Conservation (phyloP, 2,113 vertebrate species). For the Sebastes schlegelii region DNA sequence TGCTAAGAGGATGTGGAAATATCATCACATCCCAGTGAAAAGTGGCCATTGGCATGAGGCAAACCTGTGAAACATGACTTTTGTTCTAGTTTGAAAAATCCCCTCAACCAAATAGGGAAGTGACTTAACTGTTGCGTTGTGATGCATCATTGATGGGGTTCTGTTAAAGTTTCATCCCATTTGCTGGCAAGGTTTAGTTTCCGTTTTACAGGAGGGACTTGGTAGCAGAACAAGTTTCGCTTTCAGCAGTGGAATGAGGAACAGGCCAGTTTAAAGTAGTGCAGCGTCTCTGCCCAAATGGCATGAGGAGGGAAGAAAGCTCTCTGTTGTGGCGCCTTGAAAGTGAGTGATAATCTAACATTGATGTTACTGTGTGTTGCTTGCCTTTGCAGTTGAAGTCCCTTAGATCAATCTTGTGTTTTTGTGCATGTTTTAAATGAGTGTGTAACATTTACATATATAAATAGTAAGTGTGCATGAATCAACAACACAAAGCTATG, state of each 20-base stretch:
- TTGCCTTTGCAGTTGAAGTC: background rate
- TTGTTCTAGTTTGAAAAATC: background rate
- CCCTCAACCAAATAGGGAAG: background rate
- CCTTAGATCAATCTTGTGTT: background rate
- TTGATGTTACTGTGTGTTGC: background rate
- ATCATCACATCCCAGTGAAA: background rate
- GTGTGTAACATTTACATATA: background rate
- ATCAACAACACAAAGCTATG: background rate
- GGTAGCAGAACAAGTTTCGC: conserved; percentile 21
- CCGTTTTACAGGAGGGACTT: background rate
- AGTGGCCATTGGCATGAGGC: background rate
- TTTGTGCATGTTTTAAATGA: conserved; percentile 13
- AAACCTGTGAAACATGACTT: background rate
- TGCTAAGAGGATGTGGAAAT: conserved; percentile 12
- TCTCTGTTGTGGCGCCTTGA: background rate
- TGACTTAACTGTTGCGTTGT: background rate
- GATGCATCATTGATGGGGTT: background rate
- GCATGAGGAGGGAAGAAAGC: conserved; percentile 29
- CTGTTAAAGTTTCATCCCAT: background rate
- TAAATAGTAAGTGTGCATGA: background rate
- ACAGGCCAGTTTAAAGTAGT: conserved; percentile 1
- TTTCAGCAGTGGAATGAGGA: conserved; percentile 65
- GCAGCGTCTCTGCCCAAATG: background rate
- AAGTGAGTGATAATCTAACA: conserved; percentile 22
- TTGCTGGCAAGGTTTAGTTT: background rate